phyloP scores from a whole-genome alignment of 2,113 vertebrate species.

The Anseranas semipalmata region DNA sequence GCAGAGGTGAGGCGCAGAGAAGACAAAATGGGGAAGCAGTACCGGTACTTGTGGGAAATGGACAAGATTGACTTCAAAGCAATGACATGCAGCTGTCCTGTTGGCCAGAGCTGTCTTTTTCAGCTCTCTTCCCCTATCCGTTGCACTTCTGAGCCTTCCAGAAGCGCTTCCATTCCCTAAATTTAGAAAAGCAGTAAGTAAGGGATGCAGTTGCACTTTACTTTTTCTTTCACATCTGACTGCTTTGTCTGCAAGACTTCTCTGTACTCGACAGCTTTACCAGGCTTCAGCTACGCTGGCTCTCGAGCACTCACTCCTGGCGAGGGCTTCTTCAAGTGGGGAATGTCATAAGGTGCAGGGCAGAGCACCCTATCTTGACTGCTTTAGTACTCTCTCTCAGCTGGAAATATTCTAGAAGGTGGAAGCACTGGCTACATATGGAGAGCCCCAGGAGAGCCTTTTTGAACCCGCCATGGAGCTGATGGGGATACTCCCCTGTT shows the following conservation, averaged over 20 bases:
- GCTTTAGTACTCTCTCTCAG: background rate
- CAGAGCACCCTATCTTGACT: background rate
- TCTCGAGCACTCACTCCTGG: background rate
- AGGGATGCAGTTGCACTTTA: background rate
- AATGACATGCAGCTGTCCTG: fast-evolving
- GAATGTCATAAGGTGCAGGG: background rate
- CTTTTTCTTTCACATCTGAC: background rate
- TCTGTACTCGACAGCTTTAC: background rate
- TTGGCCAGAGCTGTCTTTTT: background rate
- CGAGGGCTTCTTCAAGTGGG: background rate
- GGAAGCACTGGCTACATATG: background rate
- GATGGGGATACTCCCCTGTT: background rate
- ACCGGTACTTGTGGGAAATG: background rate
- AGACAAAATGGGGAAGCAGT: background rate
- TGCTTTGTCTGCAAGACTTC: background rate
- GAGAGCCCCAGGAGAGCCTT: background rate
- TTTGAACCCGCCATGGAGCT: background rate
- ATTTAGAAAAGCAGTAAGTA: background rate
- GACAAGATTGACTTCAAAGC: background rate
- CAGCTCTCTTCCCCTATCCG: background rate
- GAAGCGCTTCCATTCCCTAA: background rate
- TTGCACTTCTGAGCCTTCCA: background rate
- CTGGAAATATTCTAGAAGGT: background rate
- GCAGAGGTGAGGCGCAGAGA: background rate
- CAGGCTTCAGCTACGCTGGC: background rate